Evolutionary conservation across 1,140 invertebrate genomes (phyloP).

Genomic region (Cyclargus thomasi): DNA sequence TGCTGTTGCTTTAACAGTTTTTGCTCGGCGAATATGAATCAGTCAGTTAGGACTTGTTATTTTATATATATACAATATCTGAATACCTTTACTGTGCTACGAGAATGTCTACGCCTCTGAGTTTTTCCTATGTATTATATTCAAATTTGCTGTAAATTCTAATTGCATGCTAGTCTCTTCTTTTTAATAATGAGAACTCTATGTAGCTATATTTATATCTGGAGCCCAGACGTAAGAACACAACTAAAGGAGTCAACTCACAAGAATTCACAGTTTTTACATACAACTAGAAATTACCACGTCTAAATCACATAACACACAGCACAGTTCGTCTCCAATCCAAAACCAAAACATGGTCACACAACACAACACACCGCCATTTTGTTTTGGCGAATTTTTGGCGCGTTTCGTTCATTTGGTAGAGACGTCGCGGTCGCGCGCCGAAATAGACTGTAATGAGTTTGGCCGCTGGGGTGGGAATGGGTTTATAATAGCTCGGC

Average conservation of each 20-base stretch:
- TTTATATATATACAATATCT: no score
- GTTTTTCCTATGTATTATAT: no score
- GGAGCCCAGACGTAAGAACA: no score
- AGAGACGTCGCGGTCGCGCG: slow-evolving; percentile 27
- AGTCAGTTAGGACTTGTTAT: no score
- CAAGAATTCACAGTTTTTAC: background rate
- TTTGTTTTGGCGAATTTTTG: slow-evolving; percentile 35
- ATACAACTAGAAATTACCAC: background rate
- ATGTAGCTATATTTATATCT: no score
- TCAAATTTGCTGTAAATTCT: no score
- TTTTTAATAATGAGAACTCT: no score
- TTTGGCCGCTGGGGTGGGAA: slow-evolving; percentile 41
- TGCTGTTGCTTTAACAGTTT: no score
- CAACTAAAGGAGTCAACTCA: background rate
- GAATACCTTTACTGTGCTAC: no score
- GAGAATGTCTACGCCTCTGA: no score
- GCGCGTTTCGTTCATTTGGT: slow-evolving; percentile 26
- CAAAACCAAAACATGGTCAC: slow-evolving; percentile 2
- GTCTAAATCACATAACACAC: background rate
- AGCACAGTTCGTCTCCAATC: background rate
- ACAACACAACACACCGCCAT: slow-evolving; percentile 25
- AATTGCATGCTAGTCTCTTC: no score
- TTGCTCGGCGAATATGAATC: no score
- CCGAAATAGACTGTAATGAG: slow-evolving; percentile 59
- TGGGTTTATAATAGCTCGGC: slow-evolving; percentile 26